A percentile compares a stretch with the other conserved stretches of the same genome.
Conservation (phyloP, 2,888 invertebrate species). For the Limnephilus marmoratus region DNA sequence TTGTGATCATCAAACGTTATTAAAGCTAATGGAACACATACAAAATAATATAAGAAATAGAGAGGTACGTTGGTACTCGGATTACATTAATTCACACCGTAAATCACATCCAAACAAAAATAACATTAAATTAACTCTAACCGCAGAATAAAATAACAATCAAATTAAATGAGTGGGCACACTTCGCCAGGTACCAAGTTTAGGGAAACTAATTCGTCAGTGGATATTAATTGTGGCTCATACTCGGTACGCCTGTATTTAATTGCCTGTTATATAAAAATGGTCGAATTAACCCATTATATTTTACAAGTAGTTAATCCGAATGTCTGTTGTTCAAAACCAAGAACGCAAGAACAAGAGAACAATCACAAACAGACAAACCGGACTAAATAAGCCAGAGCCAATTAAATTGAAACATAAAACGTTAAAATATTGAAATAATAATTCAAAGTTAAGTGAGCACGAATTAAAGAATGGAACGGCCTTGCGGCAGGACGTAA, state of each 20-base stretch:
- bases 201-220: slow-evolving; percentile 60
- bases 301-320: slow-evolving; percentile 45
- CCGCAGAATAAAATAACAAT: slow-evolving; percentile 41
- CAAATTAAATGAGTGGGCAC: slow-evolving; percentile 46
- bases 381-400: slow-evolving; percentile 55
- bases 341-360: not conserved
- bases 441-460: slow-evolving; percentile 58
- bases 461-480: slow-evolving; percentile 31
- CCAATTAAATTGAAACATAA: slow-evolving; percentile 65
- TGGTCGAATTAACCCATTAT: slow-evolving; percentile 53
- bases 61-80: not conserved
- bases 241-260: slow-evolving; percentile 36
- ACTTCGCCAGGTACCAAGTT: slow-evolving; percentile 54
- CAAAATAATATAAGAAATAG: not conserved
- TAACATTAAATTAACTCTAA: slow-evolving; percentile 32
- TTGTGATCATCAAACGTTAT: slow-evolving; percentile 34
- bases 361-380: slow-evolving; percentile 21
- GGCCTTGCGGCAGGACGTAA: slow-evolving; percentile 12
- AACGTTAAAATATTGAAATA: slow-evolving; percentile 60
- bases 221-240: slow-evolving; percentile 35
- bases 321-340: slow-evolving; percentile 40
- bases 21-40: slow-evolving; percentile 26
- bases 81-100: slow-evolving; percentile 38
- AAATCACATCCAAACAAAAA: slow-evolving; percentile 37
- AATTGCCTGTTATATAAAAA: slow-evolving; percentile 54